A percentile compares a stretch with the other conserved stretches of the same genome.
Conservation (phyloP, 2,797 vertebrate genomes). For the Cynopterus sphinx region DNA sequence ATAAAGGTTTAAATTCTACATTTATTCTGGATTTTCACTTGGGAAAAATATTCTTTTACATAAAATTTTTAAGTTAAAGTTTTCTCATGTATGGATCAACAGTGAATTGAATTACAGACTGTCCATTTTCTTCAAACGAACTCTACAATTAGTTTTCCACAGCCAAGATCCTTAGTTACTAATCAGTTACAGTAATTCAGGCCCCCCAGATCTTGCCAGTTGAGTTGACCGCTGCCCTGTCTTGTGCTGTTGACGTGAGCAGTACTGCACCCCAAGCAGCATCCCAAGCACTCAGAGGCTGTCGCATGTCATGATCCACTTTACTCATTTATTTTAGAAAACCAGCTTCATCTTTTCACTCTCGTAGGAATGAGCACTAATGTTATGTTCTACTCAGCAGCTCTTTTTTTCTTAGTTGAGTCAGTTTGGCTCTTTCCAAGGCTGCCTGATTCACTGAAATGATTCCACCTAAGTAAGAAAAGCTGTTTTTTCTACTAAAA, state of each 20-base stretch:
- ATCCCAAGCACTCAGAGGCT: neutral
- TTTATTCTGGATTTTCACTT: constrained; percentile 18
- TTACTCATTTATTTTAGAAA: neutral
- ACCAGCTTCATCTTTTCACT: neutral
- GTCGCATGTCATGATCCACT: neutral
- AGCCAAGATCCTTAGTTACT: neutral
- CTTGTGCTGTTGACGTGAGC: neutral
- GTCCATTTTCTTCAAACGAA: neutral
- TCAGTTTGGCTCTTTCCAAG: neutral
- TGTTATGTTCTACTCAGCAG: neutral
- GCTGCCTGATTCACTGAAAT: neutral
- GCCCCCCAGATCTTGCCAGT: neutral
- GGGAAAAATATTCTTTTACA: neutral
- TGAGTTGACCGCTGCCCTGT: neutral
- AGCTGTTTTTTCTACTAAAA: neutral
- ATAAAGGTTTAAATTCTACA: neutral
- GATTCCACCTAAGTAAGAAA: neutral
- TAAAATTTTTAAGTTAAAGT: neutral
- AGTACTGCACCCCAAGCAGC: neutral
- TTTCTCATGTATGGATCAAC: neutral
- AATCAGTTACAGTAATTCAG: neutral
- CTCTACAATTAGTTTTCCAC: constrained; percentile 42
- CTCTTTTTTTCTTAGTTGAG: neutral
- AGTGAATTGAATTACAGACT: neutral
- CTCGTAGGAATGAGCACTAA: neutral